Percentiles rank a stretch among this genome's conserved stretches.
phyloP scores from a whole-genome alignment of 2,113 vertebrate genomes.

The Electrona antarctica region DNA sequence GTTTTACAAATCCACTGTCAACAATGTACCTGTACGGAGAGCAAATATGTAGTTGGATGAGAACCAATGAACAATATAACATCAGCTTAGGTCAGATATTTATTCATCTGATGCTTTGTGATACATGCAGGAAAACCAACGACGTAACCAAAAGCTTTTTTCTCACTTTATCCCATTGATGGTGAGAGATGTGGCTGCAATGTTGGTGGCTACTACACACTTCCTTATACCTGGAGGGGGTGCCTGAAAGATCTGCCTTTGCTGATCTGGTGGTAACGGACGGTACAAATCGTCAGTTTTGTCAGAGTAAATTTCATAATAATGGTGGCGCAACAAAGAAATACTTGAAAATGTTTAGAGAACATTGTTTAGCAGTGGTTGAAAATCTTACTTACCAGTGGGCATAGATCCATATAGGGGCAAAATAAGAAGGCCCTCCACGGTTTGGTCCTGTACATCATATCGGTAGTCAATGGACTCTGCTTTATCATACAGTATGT shows the following conservation, averaged over 20 bases:
- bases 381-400: conserved; percentile 81
- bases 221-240: conserved; percentile 90
- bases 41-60: neutral
- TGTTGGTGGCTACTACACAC: conserved; percentile 95
- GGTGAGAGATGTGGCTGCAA: conserved; percentile 95
- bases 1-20: conserved; percentile 97
- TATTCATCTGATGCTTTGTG: no score
- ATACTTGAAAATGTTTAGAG: neutral
- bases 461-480: conserved; percentile 91
- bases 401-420: conserved; percentile 96
- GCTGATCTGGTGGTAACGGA: conserved; percentile 84
- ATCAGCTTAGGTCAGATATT: no score
- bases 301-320: neutral
- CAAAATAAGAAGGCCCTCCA: conserved; percentile 93
- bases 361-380: neutral
- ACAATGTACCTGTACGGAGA: conserved; percentile 86
- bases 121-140: neutral
- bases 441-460: conserved; percentile 85
- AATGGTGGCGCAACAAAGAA: neutral
- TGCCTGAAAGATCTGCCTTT: conserved; percentile 93
- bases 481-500: conserved; percentile 89
- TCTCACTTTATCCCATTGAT: conserved; percentile 92
- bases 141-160: neutral
- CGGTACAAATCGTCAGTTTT: neutral
- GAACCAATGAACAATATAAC: no score